Evolutionary conservation across 2,113 vertebrate genomes (phyloP).

Genomic region (Rafetus swinhoei): DNA sequence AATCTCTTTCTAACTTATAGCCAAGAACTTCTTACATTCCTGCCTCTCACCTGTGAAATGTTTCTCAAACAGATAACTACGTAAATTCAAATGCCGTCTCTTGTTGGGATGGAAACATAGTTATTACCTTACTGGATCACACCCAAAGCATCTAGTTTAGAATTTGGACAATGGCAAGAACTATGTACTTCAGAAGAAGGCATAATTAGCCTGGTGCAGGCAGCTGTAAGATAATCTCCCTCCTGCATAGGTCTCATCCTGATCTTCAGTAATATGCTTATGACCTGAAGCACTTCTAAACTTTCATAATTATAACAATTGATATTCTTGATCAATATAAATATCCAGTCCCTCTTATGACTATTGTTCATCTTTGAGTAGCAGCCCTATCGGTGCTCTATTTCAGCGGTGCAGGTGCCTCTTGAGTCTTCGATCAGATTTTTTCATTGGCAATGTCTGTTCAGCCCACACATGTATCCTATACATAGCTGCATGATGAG

Average conservation of each 20-base stretch:
- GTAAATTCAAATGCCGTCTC: background rate
- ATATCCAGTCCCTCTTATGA: background rate
- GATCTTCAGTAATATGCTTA: background rate
- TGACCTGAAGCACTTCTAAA: background rate
- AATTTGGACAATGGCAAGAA: background rate
- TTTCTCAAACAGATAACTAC: background rate
- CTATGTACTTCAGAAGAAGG: background rate
- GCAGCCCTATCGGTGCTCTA: background rate
- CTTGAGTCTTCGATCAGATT: background rate
- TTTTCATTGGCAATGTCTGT: background rate
- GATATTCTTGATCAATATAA: background rate
- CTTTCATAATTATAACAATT: background rate
- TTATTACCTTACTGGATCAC: background rate
- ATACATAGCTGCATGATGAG: background rate
- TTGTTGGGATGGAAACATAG: background rate
- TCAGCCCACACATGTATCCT: background rate
- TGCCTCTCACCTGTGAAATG: background rate
- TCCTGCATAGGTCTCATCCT: background rate
- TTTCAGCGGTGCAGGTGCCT: background rate
- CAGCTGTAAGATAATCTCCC: background rate
- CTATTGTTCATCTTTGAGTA: background rate
- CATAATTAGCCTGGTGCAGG: background rate
- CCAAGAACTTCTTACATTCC: background rate
- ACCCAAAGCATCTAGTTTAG: background rate
- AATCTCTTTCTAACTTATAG: background rate